Base-by-base conservation (phyloP, 2,113 vertebrate species). In the Pimephales promelas region DNA sequence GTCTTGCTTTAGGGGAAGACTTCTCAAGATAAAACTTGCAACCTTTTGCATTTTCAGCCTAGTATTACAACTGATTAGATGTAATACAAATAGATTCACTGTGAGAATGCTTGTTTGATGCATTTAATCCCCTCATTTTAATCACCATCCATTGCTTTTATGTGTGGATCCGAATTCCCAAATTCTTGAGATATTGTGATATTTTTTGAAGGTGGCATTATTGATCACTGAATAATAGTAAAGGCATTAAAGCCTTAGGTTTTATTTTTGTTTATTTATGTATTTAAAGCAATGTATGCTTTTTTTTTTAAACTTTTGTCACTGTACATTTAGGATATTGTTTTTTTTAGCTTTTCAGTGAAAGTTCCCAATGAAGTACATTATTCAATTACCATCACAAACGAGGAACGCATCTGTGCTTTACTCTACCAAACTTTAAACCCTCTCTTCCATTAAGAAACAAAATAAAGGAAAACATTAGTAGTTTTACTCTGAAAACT, bases 11-110 rank as follows among this genome's bases (percentile, higher is more conserved):
- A 43, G 34, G 36, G 34, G 2, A 57, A 76, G 52, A 40, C 31
- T 59, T 52, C 74, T 57, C 74, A 5, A n/a, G 5, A 77, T 77
- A 52, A 76, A 14, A 76, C 52, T 18, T 57, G 52, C 75, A 45
- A 59, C 34, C 36, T 78, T 78, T 78, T 78, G 36, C 75, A 78
- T 78, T 78, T 57, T 78, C 9, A 61, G 22, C 75, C 75, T 43
- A 26, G 56, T 20, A 14, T 45, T 18, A 0, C 10, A 28, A 78
- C 56, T 9, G 34, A 28, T 5, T 16, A 10, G 20, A 18, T 73
- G 52, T 78, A 78, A 24, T 78, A 24, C 61, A 78, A 78, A 61
- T 43, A 78, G 54, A 56, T 61, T n/a, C 36, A 45, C 54, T 40
- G 36, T 61, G 75, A 40, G 56, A 78, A 61, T 78, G 20, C 52